Evolutionary conservation across 2,797 vertebrate genomes (phyloP).

Genomic region (Myotis findleyi): DNA sequence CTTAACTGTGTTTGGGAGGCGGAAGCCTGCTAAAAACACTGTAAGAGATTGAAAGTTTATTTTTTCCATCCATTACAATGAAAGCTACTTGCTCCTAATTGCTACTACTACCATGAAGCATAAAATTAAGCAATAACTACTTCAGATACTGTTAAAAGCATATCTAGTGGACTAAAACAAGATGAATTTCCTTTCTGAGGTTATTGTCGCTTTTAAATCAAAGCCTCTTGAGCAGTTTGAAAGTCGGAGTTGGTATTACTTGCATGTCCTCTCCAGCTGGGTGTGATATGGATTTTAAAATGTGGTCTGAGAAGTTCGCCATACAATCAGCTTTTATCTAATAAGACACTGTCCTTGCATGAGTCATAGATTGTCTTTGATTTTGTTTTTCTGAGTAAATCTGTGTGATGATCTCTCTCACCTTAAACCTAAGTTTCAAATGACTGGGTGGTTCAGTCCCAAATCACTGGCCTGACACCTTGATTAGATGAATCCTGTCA

Average conservation of each 20-base stretch:
- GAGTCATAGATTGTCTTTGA: neutral
- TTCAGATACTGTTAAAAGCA: constrained; percentile 47
- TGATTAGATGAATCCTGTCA: constrained; percentile 52
- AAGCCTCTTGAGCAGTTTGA: constrained; percentile 57
- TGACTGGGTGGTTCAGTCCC: neutral
- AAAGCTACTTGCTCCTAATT: constrained; percentile 70
- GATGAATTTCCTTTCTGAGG: constrained; percentile 54
- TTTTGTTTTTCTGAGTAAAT: constrained; percentile 57
- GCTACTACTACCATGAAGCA: neutral
- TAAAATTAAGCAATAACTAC: constrained; percentile 58
- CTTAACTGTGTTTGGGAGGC: neutral
- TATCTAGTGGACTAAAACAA: constrained; percentile 62
- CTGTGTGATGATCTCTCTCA: neutral
- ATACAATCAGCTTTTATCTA: constrained; percentile 36
- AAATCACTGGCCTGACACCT: neutral
- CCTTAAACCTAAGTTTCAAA: neutral
- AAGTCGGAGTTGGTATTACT: constrained; percentile 13
- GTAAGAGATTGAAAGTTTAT: neutral
- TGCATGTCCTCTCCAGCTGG: neutral
- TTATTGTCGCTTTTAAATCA: constrained; percentile 64
- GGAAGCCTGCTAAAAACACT: constrained; percentile 23
- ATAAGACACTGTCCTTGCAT: constrained; percentile 18
- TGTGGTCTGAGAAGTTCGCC: neutral
- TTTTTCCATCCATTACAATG: constrained; percentile 31
- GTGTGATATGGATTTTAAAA: constrained; percentile 35